Base-by-base conservation (phyloP, 2,888 invertebrate genomes). In the Caprella mutica region DNA sequence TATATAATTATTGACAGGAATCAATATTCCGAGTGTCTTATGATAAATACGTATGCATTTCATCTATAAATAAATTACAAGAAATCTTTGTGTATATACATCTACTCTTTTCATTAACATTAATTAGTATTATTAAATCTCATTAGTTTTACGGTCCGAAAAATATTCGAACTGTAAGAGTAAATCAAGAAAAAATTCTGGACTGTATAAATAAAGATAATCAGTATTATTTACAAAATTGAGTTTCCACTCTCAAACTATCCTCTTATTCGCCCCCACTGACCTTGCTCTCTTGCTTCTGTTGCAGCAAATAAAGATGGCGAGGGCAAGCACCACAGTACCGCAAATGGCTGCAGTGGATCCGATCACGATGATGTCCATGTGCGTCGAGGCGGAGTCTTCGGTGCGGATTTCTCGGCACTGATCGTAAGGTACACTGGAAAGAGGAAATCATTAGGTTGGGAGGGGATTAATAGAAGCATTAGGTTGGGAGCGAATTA, bases 351-450 rank as follows among this genome's bases (percentile, higher is more conserved):
- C 90, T 21, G 90, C 90, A 70, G 89, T 88, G 3, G 90, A 90
- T 24, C 87, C 90, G 69, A 92, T 92, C 53, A 92, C 91, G 70
- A 92, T 89, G 74, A 90, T 91, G 76, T 92, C 92, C 86, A 91
- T 89, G 75, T 89, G 87, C 61, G 70, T 68, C 56, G 87, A 85
- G 48, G 84, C 81, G 48, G 85, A 85, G n/a, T 62, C 62, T 44
- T 68, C 67, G 2, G 89, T 90, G 64, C 90, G 82, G 56, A 91
- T 86, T 75, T 92, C 92, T 54, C 87, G 81, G 70, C 92, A 92
- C 74, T 88, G 91, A 61, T 79, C 78, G 74, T 84, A 86, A 50
- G 87, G 89, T 63, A 89, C 87, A 66, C 64, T 64, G 53, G 19
- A 27, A 42, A 12, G 21, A 19, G n/a, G 14, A 24, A 82, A 5